Evolutionary conservation across 2,113 vertebrate genomes (phyloP).

Genomic region (Onychostruthus taczanowskii): DNA sequence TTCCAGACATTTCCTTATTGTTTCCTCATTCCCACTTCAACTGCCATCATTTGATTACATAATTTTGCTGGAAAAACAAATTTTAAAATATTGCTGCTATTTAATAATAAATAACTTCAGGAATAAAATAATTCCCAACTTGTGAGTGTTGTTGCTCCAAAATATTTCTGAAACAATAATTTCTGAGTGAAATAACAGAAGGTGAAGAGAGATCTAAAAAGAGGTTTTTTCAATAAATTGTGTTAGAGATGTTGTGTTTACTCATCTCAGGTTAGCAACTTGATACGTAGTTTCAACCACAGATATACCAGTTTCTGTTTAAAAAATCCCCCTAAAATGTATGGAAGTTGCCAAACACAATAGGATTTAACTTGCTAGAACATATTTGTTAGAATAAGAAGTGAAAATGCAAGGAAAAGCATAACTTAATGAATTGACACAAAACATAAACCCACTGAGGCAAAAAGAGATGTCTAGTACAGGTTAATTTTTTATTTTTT

Average conservation of each 20-base stretch:
- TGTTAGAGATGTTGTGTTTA: background rate
- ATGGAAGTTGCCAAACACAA: background rate
- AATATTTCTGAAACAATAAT: background rate
- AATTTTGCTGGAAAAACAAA: background rate
- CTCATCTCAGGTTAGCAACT: background rate
- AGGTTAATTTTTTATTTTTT: background rate
- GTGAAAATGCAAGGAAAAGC: background rate
- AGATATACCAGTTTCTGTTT: background rate
- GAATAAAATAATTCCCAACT: background rate
- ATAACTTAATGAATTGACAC: background rate
- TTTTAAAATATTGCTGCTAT: background rate
- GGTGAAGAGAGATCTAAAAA: background rate
- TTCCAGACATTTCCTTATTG: background rate
- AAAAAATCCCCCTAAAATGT: background rate
- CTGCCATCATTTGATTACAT: background rate
- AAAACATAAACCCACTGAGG: background rate
- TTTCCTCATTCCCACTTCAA: background rate
- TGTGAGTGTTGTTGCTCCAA: background rate
- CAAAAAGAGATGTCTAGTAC: background rate
- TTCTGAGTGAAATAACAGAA: background rate
- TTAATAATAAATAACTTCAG: background rate
- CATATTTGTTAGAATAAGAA: background rate
- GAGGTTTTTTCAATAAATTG: background rate
- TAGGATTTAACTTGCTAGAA: background rate
- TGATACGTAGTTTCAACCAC: background rate